A percentile compares a stretch with the other conserved stretches of the same genome.
These are phyloP conservation scores for Psammodynastes pulverulentus DNA, from an alignment of 2,113 vertebrate genomes.

Conservation along the genomic window DNA sequence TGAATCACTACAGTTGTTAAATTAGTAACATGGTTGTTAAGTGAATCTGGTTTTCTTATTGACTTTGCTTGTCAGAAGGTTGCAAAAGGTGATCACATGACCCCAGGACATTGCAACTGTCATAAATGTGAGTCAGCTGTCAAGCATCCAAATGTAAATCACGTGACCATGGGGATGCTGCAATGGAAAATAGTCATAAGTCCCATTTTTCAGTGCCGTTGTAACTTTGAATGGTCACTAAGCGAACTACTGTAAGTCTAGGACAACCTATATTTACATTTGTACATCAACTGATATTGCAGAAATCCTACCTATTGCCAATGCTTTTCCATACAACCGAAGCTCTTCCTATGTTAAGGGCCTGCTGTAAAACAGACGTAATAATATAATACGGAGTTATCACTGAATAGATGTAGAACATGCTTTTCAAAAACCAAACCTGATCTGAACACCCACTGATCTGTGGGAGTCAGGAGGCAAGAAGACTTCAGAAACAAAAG, in stretches of 20 bases:
- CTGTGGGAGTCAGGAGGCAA: neutral
- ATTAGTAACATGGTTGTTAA: neutral
- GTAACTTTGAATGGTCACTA: neutral
- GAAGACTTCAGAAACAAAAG: neutral
- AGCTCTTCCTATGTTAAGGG: neutral
- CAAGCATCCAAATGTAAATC: neutral
- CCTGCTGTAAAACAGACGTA: neutral
- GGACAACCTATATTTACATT: neutral
- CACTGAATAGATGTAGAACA: neutral
- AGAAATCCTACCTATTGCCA: neutral
- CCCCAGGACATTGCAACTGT: neutral
- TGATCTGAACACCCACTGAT: neutral
- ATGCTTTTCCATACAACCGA: neutral
- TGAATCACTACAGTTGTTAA: neutral
- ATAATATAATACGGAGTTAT: neutral
- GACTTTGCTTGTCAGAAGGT: neutral
- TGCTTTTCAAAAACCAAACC: neutral
- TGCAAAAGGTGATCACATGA: neutral
- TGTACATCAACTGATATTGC: neutral
- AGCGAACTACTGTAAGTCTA: neutral
- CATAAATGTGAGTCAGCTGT: neutral
- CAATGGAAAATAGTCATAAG: neutral
- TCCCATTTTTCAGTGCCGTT: neutral
- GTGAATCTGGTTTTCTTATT: neutral
- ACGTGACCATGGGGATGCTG: neutral